Conservation (phyloP, 2,797 vertebrate genomes). For the Oceanodroma leucorhoa region DNA sequence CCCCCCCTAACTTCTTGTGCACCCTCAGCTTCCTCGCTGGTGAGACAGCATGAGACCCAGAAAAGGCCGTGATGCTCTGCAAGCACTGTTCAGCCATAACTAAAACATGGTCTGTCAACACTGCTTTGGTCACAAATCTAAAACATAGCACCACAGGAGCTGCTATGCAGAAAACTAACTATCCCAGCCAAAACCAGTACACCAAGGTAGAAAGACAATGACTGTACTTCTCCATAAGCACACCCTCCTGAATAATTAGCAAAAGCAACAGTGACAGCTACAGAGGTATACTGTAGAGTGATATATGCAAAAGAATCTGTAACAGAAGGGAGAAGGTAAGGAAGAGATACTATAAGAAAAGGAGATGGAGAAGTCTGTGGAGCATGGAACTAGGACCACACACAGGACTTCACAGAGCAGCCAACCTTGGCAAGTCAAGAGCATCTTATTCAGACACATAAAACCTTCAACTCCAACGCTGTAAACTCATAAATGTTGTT, state of each 20-base stretch:
- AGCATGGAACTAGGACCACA: background rate
- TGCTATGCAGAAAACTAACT: background rate
- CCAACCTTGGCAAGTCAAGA: background rate
- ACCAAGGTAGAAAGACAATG: background rate
- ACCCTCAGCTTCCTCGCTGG: background rate
- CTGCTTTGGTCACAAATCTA: background rate
- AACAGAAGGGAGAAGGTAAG: background rate
- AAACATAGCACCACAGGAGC: background rate
- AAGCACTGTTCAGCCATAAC: background rate
- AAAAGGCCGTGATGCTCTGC: background rate
- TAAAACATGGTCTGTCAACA: background rate
- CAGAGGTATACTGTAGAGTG: background rate
- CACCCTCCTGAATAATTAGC: background rate
- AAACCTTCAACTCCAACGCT: background rate
- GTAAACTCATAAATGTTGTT: background rate
- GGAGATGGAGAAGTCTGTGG: background rate
- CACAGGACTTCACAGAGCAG: background rate
- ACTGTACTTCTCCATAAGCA: background rate
- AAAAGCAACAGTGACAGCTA: background rate
- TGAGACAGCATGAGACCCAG: fast-evolving
- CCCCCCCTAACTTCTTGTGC: background rate
- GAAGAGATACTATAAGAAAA: background rate
- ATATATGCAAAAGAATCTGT: background rate
- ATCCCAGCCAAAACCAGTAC: background rate
- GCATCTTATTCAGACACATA: background rate